A percentile compares a stretch with the other conserved stretches of the same genome.
Evolutionary conservation across 2,888 invertebrate species (phyloP).

Genomic region (Acheta domesticus): DNA sequence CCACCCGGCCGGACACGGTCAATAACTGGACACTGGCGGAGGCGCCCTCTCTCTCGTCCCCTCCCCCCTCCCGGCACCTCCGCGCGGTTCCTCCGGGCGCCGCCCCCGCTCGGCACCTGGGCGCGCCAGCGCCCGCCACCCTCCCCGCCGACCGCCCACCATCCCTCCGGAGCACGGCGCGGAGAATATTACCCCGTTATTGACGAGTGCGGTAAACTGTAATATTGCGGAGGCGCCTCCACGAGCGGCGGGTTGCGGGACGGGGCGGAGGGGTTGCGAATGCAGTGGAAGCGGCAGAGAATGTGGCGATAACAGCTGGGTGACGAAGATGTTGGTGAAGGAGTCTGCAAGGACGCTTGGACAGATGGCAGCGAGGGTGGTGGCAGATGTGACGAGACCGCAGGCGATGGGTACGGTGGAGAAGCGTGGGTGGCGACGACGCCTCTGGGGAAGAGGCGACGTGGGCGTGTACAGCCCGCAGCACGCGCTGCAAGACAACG

Average conservation of each 20-base stretch:
- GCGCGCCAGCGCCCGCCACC: too few relatives aligned
- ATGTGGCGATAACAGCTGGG: too few relatives aligned
- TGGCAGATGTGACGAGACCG: too few relatives aligned
- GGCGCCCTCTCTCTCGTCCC: conserved; percentile 37
- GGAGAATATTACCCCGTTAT: background rate
- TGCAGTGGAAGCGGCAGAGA: background rate
- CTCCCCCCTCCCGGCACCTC: too few relatives aligned
- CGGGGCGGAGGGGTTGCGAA: background rate
- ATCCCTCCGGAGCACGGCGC: background rate
- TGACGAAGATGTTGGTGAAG: background rate
- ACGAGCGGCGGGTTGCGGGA: background rate
- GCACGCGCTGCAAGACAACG: too few relatives aligned
- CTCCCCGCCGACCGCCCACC: background rate
- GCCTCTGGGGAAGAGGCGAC: too few relatives aligned
- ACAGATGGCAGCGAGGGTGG: too few relatives aligned
- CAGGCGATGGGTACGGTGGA: too few relatives aligned
- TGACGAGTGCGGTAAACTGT: conserved; percentile 18
- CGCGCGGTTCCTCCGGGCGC: too few relatives aligned
- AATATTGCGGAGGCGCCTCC: background rate
- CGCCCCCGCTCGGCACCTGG: too few relatives aligned
- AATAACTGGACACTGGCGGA: conserved; percentile 47
- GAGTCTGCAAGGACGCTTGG: background rate
- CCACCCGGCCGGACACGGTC: conserved; percentile 42
- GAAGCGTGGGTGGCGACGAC: too few relatives aligned
- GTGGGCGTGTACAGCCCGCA: too few relatives aligned